Evolutionary conservation across 2,113 vertebrate species (phyloP).

Genomic region (Paradoxurus hermaphroditus): DNA sequence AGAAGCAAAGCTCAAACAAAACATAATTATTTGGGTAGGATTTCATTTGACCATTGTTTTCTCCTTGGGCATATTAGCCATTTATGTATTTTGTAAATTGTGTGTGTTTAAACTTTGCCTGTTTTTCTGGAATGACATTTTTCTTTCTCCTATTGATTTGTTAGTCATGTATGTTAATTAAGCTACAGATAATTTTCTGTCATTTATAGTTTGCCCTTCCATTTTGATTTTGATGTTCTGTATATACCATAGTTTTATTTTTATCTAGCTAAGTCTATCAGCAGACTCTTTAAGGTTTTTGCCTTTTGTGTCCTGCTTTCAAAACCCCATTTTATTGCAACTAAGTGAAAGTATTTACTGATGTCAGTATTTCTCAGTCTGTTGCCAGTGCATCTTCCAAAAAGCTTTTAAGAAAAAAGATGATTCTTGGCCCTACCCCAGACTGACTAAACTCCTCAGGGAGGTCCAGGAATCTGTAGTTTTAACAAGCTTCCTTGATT

Average conservation of each 20-base stretch:
- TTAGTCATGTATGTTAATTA: constrained; percentile 4
- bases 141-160: neutral
- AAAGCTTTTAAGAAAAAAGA: neutral
- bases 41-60: constrained; percentile 16
- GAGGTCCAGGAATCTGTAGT: neutral
- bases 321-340: neutral
- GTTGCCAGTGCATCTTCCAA: neutral
- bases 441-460: neutral
- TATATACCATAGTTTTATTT: neutral
- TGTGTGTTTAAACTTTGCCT: constrained; percentile 34
- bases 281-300: neutral
- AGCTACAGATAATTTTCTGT: neutral
- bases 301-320: neutral
- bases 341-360: neutral
- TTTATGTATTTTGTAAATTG: neutral
- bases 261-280: neutral
- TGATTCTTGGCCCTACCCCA: neutral
- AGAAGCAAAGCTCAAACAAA: constrained; percentile 14
- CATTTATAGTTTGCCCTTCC: neutral
- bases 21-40: neutral
- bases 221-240: neutral
- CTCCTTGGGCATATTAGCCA: neutral
- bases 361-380: neutral
- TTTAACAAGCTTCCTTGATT: neutral
- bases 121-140: constrained; percentile 22